Evolutionary conservation across 37 sponge, comb jelly and placozoan species (phyloP).

Genomic region (Axinella damicornis): DNA sequence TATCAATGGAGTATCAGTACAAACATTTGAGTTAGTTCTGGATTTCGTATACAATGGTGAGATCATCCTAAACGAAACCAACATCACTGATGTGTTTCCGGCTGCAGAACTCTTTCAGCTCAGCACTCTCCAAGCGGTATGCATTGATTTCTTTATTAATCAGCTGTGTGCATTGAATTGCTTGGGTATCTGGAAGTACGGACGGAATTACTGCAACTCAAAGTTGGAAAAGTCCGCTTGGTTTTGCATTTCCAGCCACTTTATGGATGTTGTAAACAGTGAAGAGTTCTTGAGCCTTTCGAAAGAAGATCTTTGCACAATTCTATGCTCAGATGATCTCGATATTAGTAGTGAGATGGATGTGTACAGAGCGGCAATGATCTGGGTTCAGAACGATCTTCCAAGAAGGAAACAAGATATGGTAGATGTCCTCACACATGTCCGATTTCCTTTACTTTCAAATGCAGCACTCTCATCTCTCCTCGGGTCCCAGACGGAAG

Average conservation of each 20-base stretch:
- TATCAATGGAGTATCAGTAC: slow-evolving; percentile 45
- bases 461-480: too few relatives aligned
- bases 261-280: slow-evolving; percentile 53
- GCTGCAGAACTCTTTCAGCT: slow-evolving; percentile 68
- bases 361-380: slow-evolving; percentile 58
- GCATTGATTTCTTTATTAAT: slow-evolving; percentile 38
- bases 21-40: slow-evolving; percentile 41
- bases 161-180: slow-evolving; percentile 73
- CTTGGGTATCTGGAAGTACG: slow-evolving; percentile 64
- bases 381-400: slow-evolving; percentile 54
- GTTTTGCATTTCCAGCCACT: slow-evolving; percentile 48
- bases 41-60: slow-evolving; percentile 59
- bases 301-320: slow-evolving; percentile 16
- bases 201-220: slow-evolving; percentile 49
- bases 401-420: slow-evolving; percentile 3
- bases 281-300: slow-evolving; percentile 69
- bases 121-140: slow-evolving; percentile 32
- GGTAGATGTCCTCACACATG: too few relatives aligned
- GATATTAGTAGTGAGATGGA: slow-evolving; percentile 57
- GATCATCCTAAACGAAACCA: slow-evolving; percentile 40
- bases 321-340: slow-evolving; percentile 62
- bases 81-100: slow-evolving; percentile 49
- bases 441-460: too few relatives aligned
- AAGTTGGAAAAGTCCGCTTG: slow-evolving; percentile 34
- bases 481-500: too few relatives aligned